phyloP scores from a whole-genome alignment of 1,140 invertebrate species.

The Pseudomyrmex sp. region DNA sequence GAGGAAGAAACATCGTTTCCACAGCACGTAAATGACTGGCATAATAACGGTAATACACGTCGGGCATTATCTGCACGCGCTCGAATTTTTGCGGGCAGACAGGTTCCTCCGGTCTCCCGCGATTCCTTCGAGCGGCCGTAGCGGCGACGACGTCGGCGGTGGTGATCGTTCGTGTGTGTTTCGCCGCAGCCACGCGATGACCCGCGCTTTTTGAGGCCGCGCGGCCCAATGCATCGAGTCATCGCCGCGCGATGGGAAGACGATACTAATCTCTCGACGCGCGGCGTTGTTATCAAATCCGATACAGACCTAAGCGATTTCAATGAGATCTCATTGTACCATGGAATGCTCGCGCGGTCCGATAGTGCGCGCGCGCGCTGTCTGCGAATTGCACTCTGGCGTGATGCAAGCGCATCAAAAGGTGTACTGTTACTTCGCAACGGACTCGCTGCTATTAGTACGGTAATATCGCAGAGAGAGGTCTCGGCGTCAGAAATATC shows the following conservation, averaged over 20 bases:
- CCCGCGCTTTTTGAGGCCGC: conserved; percentile 63
- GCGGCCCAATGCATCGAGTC: conserved; percentile 44
- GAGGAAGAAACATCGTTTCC: conserved; percentile 68
- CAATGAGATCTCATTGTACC: conserved; percentile 53
- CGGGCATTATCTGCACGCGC: conserved; percentile 82
- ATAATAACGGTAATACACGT: conserved; percentile 82
- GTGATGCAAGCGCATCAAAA: conserved; percentile 53
- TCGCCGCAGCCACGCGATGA: conserved; percentile 69
- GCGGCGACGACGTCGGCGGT: conserved; percentile 24
- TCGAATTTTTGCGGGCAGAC: conserved; percentile 76
- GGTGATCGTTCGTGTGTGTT: conserved; percentile 14
- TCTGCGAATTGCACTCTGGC: conserved; percentile 45
- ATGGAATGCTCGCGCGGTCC: neutral
- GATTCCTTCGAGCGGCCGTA: conserved; percentile 38
- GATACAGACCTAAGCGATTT: conserved; percentile 46
- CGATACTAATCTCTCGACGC: conserved; percentile 51
- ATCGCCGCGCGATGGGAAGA: conserved; percentile 52
- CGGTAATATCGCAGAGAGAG: conserved; percentile 45
- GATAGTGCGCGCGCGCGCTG: neutral
- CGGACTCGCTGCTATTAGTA: conserved; percentile 56
- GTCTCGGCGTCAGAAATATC: conserved; percentile 23
- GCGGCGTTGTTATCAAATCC: conserved; percentile 37
- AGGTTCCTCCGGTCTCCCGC: conserved; percentile 61
- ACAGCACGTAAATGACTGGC: conserved; percentile 78
- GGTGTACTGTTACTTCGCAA: conserved; percentile 57